Conservation (phyloP, 2,113 vertebrate species). For the Microcebus griseorufus region DNA sequence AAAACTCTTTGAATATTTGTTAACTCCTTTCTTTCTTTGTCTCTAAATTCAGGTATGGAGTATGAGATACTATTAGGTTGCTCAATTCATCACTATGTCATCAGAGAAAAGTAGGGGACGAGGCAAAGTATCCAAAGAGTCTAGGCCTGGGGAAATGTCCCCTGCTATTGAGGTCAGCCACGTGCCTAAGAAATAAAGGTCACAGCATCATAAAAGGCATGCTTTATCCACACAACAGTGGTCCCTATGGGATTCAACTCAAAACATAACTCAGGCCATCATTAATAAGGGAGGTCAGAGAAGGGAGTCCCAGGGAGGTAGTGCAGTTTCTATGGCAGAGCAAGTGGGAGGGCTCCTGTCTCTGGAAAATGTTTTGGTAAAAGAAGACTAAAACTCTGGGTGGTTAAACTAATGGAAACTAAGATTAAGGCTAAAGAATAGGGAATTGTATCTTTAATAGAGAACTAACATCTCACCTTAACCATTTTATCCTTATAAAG, state of each 20-base stretch:
- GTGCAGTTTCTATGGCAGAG: background rate
- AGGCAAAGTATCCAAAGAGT: background rate
- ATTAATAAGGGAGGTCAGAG: background rate
- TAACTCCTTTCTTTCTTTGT: background rate
- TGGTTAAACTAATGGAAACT: background rate
- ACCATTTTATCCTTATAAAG: background rate
- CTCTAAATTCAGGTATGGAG: background rate
- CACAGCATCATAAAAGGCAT: background rate
- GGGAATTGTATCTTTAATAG: background rate
- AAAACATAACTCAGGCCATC: background rate
- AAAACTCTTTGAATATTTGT: background rate
- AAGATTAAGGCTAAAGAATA: background rate
- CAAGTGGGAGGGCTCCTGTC: background rate
- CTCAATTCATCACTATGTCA: background rate
- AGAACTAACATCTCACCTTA: background rate
- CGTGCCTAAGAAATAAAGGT: background rate
- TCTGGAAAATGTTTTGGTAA: background rate
- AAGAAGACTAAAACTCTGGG: background rate
- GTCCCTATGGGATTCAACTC: background rate
- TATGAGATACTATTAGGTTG: background rate
- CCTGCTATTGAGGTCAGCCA: background rate
- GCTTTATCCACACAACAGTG: background rate
- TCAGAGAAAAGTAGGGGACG: background rate
- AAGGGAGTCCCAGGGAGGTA: accelerated
- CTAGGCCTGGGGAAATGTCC: no score